A percentile compares a stretch with the other conserved stretches of the same genome.
Conservation (phyloP, 2,888 invertebrate species). For the Thereva nobilitata region DNA sequence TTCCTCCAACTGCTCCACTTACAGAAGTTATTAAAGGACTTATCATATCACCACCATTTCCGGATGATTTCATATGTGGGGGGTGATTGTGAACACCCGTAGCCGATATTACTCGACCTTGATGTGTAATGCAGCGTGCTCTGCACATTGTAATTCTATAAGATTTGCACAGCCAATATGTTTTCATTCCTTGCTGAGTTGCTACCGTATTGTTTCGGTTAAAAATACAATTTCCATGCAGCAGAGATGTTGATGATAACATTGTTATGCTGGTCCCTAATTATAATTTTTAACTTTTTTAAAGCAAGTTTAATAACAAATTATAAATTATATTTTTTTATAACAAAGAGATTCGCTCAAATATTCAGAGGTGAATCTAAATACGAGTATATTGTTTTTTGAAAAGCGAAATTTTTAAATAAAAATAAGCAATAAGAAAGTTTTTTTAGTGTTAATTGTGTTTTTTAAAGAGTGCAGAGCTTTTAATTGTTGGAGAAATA, state of each 20-base stretch:
- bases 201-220: conserved; percentile 59
- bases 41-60: conserved; percentile 29
- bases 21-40: conserved; percentile 23
- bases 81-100: conserved; percentile 58
- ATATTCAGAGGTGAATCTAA: too few species aligned
- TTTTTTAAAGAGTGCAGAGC: too few species aligned
- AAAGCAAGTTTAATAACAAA: too few species aligned
- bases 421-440: too few species aligned
- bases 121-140: conserved; percentile 58
- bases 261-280: conserved; percentile 50
- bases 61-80: conserved; percentile 54
- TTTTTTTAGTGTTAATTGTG: too few species aligned
- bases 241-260: conserved; percentile 58
- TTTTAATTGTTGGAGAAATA: too few species aligned
- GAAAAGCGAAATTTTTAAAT: too few species aligned
- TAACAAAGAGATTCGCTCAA: too few species aligned
- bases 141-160: conserved; percentile 59
- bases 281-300: not conserved
- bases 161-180: conserved; percentile 59
- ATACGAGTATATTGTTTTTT: too few species aligned
- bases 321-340: too few species aligned
- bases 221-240: conserved; percentile 58
- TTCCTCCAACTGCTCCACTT: conserved; percentile 9
- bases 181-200: conserved; percentile 60
- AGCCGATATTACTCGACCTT: conserved; percentile 58